phyloP scores from a whole-genome alignment of 2,797 vertebrate species.

The Remorina albescens region DNA sequence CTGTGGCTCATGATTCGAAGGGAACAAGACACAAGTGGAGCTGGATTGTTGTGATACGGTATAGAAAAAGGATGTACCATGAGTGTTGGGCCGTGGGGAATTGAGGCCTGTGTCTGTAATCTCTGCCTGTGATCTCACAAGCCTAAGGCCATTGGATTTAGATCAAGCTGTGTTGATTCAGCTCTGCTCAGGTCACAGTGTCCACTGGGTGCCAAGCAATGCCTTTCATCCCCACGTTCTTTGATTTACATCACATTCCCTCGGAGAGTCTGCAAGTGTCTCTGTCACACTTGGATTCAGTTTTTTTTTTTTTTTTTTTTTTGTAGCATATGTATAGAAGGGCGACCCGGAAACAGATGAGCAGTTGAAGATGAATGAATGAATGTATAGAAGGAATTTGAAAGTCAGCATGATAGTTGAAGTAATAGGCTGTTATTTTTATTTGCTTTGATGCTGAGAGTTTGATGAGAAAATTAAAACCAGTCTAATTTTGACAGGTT shows the following conservation, averaged over 20 bases:
- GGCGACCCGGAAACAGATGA: no score
- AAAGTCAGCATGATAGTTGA: background rate
- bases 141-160: conserved; percentile 69
- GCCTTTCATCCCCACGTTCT: conserved; percentile 72
- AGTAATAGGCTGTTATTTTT: background rate
- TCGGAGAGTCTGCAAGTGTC: conserved; percentile 43
- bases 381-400: no score
- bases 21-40: conserved; percentile 14
- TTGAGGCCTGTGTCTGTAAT: conserved; percentile 53
- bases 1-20: conserved; percentile 6
- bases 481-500: background rate
- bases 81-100: conserved; percentile 32
- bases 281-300: conserved; percentile 37
- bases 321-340: no score
- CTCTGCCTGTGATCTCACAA: conserved; percentile 62
- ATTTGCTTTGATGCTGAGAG: background rate
- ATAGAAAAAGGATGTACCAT: conserved; percentile 34
- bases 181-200: conserved; percentile 53
- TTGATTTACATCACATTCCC: conserved; percentile 72
- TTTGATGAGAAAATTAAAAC: background rate
- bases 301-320: no score
- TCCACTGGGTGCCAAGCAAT: conserved; percentile 51
- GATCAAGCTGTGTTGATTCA: conserved; percentile 65
- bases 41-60: conserved; percentile 21
- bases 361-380: no score